Evolutionary conservation across 2,888 invertebrate genomes (phyloP), one percentile per base, ranked within the genome.

Genomic region (Meta bourneti): DNA sequence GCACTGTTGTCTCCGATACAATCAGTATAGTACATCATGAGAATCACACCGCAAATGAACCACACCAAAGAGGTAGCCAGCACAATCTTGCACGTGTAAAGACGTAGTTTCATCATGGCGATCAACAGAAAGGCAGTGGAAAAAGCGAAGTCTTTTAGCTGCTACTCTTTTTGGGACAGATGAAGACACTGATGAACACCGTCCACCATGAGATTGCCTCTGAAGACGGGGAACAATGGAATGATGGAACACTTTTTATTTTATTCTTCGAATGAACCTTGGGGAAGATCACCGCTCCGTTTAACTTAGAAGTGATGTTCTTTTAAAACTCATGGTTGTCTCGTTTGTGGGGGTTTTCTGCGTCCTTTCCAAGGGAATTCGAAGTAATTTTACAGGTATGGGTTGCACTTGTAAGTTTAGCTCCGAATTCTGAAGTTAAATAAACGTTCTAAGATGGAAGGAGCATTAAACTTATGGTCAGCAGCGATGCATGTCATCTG

Each of bases 21-120:
- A 90, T 94, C 98, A 87, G 98, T 97, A 95, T 98, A 99, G 95
- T 98, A 97, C 95, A 98, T 98, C 93, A 99, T 96, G 92, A 99
- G 96, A 93, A 97, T 96, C 93, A 98, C 98, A 95, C 98, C 98
- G 93, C 99, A 96, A 94, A 99, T 96, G 94, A 99, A 97, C 99
- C 99, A 99, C 93, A 98, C 98, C 94, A 99, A 95, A 5, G 99
- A 99, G 93, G 99, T 99, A 94, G 93, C 91, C 52, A 94, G 51
- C 48, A 94, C 92, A 49, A 94, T 90, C 61, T 93, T 93, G 49
- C 92, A 92, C 52, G 93, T 93, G 34, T 93, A 86, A 13, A 89
- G 71, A 8, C 93, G 87, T 2, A 89, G 80, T 77, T 88, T 92
- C 85, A 92, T 75, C 89, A 89, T 92, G 11, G 49, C 20, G 19